Conservation (phyloP, 2,888 invertebrate genomes). For the Clepsis dumicolana region DNA sequence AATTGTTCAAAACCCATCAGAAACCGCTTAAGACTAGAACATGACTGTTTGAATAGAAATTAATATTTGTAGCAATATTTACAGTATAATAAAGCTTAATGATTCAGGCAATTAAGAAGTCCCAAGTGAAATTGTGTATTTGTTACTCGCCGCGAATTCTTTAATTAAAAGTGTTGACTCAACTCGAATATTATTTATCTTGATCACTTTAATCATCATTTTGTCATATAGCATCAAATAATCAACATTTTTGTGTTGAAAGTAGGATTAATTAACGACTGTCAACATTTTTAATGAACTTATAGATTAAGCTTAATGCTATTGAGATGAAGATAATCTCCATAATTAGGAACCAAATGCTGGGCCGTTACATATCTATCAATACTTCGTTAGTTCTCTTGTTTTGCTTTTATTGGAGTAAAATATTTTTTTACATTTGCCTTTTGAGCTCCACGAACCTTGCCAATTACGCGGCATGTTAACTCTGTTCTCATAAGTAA, state of each 20-base stretch:
- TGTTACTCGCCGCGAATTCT: constrained; percentile 57
- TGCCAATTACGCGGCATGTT: constrained; percentile 17
- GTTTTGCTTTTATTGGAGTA: neutral
- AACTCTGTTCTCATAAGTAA: neutral
- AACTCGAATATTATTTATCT: constrained; percentile 4
- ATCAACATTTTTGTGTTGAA: neutral
- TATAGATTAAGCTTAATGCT: neutral
- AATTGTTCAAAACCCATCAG: constrained; percentile 63
- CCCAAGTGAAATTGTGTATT: constrained; percentile 60
- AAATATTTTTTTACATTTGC: constrained; percentile 1
- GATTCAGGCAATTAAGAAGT: constrained; percentile 63
- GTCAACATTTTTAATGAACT: neutral
- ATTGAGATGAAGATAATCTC: neutral
- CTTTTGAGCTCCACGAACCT: neutral
- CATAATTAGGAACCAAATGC: too few relatives aligned
- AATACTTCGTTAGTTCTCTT: constrained; percentile 1
- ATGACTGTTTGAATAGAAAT: constrained; percentile 57
- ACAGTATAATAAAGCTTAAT: constrained; percentile 67
- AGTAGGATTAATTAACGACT: neutral
- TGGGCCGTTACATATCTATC: neutral
- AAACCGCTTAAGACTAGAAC: constrained; percentile 73
- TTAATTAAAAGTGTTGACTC: constrained; percentile 42
- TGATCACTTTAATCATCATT: constrained; percentile 6
- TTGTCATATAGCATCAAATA: neutral
- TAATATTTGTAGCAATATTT: constrained; percentile 69